Evolutionary conservation across 2,113 vertebrate genomes (phyloP), one percentile per base, ranked within the genome.

Genomic region (Mohoua ochrocephala): DNA sequence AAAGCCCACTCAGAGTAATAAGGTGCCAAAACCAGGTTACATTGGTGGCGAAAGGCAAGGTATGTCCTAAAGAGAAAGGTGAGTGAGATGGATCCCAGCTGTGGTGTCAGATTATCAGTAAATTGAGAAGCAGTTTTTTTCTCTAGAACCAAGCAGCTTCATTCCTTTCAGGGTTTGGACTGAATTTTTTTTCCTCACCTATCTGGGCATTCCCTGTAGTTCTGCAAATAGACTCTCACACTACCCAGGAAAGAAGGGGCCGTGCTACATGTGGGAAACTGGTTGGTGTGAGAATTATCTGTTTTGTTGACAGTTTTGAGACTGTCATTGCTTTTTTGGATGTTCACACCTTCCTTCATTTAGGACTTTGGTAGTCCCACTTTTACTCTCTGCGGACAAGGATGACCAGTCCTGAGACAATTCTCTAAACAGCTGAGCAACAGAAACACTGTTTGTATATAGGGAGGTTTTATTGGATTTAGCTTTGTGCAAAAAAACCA

Each of bases 41-140:
- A 4, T 3, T 28, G 47, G 37, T 67, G 37, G 44, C 37, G 19
- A 3, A 0, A 39, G 73, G 33, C 73, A 91, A 95, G 24, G 33
- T 82, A 68, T 68, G 91, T 93, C 73, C 73, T 84, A 69, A 95
- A 87, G 56, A 81, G 73, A 93, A 91, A 92, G 39, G 91, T 2
- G 69, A 89, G 56, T 37, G 69, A 89, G 86, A 93, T 37, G 80
- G 80, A 81, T 75, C 26, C 64, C 86, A 92, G 95, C 44, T 0
- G 0, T 26, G 56, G 64, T 91, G 92, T 95, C 90, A 93, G 90
- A 71, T 96, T 94, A 95, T 91, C 85, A 88, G 95, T 88, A 94
- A 93, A 90, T 19, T 71, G 68, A 86, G 82, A 81, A 80, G 75
- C 42, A 84, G 49, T 83, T 45, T 70, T 70, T 59, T 84, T 16